Evolutionary conservation across 1,140 invertebrate genomes (phyloP).

Genomic region (Sminthurides bifidus): DNA sequence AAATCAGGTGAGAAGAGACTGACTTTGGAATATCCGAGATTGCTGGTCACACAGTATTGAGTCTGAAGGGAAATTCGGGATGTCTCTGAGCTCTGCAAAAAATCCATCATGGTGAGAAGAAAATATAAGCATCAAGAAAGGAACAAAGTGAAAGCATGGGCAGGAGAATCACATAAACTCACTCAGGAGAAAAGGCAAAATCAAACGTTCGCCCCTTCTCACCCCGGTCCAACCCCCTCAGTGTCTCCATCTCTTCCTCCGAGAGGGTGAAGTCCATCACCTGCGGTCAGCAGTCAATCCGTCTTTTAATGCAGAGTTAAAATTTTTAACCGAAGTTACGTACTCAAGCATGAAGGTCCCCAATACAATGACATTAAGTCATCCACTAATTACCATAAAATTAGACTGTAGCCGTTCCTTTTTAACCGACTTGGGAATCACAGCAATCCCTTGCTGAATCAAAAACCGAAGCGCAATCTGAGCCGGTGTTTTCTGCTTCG

Average conservation of each 20-base stretch:
- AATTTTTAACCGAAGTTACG: background rate
- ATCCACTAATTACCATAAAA: constrained; percentile 2
- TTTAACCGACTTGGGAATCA: constrained; percentile 18
- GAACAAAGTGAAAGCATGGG: background rate
- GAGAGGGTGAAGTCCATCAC: constrained; percentile 48
- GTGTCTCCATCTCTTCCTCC: constrained; percentile 40
- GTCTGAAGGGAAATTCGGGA: constrained; percentile 4
- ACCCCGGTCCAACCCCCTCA: constrained; percentile 49
- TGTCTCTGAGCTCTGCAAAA: background rate
- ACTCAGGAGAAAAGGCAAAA: background rate
- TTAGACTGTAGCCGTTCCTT: constrained; percentile 7
- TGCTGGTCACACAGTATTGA: too few species aligned
- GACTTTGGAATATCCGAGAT: too few species aligned
- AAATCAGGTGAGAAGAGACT: too few species aligned
- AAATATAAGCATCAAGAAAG: background rate
- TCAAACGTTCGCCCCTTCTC: constrained; percentile 45
- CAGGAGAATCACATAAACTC: background rate
- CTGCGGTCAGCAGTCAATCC: too few species aligned
- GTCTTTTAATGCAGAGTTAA: background rate
- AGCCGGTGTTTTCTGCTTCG: constrained; percentile 32
- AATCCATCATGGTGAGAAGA: background rate
- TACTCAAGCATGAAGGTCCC: background rate
- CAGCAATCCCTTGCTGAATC: constrained; percentile 34
- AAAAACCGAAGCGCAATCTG: constrained; percentile 39
- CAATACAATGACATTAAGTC: background rate